phyloP scores from a whole-genome alignment of 2,113 vertebrate species.

The Muscicapa adusta region DNA sequence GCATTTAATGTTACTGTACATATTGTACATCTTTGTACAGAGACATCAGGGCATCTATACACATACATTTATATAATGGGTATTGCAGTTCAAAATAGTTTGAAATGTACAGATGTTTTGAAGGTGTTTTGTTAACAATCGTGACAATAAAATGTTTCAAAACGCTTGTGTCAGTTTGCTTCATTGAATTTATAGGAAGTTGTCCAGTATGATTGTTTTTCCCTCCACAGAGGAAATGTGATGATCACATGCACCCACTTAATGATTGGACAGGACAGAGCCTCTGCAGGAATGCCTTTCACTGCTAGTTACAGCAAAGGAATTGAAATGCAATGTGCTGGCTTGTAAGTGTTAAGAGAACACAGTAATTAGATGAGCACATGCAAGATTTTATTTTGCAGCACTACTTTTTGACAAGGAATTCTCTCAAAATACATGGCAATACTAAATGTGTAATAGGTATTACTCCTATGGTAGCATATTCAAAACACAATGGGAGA shows the following conservation, averaged over 20 bases:
- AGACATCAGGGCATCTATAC: conserved; percentile 77
- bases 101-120: conserved; percentile 92
- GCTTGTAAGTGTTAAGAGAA: background rate
- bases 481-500: background rate
- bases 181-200: conserved; percentile 34
- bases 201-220: background rate
- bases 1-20: conserved; percentile 86
- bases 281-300: background rate
- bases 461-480: background rate
- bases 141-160: conserved; percentile 77
- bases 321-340: background rate
- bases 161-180: conserved; percentile 66
- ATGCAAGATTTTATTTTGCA: background rate
- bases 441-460: background rate
- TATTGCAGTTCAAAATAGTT: conserved; percentile 72
- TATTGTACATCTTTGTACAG: conserved; percentile 95
- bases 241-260: background rate
- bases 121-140: conserved; percentile 86
- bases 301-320: background rate
- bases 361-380: background rate
- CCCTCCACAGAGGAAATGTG: conserved; percentile 70
- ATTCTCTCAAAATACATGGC: background rate
- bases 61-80: conserved; percentile 68
- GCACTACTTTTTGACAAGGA: background rate
- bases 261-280: background rate